Evolutionary conservation across 2,888 invertebrate species (phyloP).

Genomic region (Melieria omissa): DNA sequence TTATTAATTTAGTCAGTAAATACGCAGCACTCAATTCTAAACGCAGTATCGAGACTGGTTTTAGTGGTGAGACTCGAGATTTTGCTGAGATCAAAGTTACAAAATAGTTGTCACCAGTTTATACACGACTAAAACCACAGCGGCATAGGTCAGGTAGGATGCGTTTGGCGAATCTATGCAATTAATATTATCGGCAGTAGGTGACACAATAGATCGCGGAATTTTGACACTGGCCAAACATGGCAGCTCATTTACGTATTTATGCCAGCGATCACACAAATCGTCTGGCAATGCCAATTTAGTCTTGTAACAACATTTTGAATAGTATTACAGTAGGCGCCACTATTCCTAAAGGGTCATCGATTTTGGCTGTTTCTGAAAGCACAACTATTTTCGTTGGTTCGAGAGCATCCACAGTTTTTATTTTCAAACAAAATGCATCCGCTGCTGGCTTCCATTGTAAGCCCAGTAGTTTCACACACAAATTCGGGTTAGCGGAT

Average conservation of each 20-base stretch:
- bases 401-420: not conserved
- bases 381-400: constrained; percentile 18
- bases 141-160: constrained; percentile 30
- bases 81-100: not conserved
- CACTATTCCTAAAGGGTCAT: constrained; percentile 16
- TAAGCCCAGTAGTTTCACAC: constrained; percentile 20
- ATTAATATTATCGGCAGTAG: not conserved
- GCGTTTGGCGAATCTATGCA: too few relatives aligned
- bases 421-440: constrained; percentile 18
- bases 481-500: too few relatives aligned
- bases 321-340: constrained; percentile 3
- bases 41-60: constrained; percentile 33
- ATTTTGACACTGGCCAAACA: not conserved
- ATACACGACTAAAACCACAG: not conserved
- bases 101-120: not conserved
- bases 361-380: constrained; percentile 21
- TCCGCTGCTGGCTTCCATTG: constrained; percentile 26
- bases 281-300: constrained; percentile 6
- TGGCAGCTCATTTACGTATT: constrained; percentile 7
- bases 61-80: not conserved
- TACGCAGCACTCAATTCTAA: constrained; percentile 37
- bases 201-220: constrained; percentile 12
- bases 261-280: constrained; percentile 10
- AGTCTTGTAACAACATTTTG: constrained; percentile 15
- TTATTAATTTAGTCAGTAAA: constrained; percentile 31